Base-by-base conservation (phyloP, 2,888 invertebrate species). In the Drosophila tanythrix region DNA sequence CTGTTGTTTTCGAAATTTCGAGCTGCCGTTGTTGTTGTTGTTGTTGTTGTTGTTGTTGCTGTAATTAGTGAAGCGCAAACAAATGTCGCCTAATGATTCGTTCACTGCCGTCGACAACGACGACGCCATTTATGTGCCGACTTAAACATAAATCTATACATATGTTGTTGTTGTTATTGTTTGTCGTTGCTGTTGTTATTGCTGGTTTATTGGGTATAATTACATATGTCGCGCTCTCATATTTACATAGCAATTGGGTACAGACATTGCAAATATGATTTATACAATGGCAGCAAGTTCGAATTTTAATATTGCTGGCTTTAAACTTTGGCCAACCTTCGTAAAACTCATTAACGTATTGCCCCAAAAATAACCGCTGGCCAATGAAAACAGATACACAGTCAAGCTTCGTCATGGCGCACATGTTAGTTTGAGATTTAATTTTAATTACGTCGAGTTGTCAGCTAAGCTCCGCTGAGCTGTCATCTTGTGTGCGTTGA, bases 1-100 rank as follows among this genome's bases (percentile, higher is more conserved):
- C 35, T 72, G 71, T 66, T 74, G 71, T 76, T 78, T 73, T 78
- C 38, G 70, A 62, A 68, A 61, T 71, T 58, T 72, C 65, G 57
- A 58, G 69, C 61, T 78, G 74, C 67, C 76, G 77, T 80, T 83
- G 81, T 76, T 82, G 21, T 35, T 69, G 70, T 27, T 43, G 21
- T n/a, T 63, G 59, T 79, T 85, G 88, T 40, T 68, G 72, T 21
- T 69, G 72, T 25, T 62, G 66, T 80, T 85, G 88, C 78, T 88
- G 90, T 82, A 91, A 84, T 89, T 91, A 90, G 90, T 90, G 90
- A 85, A 89, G 90, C 91, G 79, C 88, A 89, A 88, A 88, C 87
- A 91, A 91, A 88, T 85, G 81, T 75, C 87, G 80, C 89, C 89
- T 91, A 88, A 90, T 89, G 83, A 91, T 89, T 82, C 79, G 81